A percentile compares a stretch with the other conserved stretches of the same genome.
These are phyloP conservation scores for Phrynocephalus vlangalii DNA, from an alignment of 2,797 vertebrate genomes.

Conservation along the genomic window DNA sequence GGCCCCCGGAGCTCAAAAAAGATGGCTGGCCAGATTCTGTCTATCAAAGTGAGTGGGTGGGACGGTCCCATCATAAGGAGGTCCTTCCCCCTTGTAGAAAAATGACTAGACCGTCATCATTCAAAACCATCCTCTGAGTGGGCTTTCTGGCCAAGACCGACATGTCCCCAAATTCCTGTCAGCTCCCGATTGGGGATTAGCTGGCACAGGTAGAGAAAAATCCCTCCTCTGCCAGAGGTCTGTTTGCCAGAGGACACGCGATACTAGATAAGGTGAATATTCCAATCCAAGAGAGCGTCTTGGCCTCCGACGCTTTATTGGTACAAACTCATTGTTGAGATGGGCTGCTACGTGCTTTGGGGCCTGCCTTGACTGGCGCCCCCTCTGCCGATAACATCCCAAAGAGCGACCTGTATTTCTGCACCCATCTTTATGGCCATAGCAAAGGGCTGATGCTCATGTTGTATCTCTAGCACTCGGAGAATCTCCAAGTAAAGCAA, in stretches of 20 bases:
- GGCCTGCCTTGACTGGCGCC: too few species aligned
- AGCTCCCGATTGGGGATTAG: too few species aligned
- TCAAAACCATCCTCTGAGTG: neutral
- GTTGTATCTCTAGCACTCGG: too few species aligned
- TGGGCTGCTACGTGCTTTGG: neutral
- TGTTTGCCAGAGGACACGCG: too few species aligned
- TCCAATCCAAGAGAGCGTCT: neutral
- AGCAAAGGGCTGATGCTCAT: too few species aligned
- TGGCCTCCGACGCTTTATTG: neutral
- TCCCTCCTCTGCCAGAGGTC: neutral
- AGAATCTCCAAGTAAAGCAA: too few species aligned
- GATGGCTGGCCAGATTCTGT: slow-evolving; percentile 16
- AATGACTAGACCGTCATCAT: neutral
- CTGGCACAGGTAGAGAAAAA: neutral
- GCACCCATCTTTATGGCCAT: too few species aligned
- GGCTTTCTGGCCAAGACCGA: neutral
- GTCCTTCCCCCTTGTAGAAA: too few species aligned
- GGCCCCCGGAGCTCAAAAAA: too few species aligned
- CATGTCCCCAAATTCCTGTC: neutral
- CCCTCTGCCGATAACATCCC: neutral
- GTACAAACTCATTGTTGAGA: neutral
- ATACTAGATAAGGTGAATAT: too few species aligned
- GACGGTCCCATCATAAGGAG: too few species aligned
- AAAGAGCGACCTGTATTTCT: neutral
- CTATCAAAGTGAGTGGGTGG: too few species aligned